Percentiles rank a stretch among this genome's conserved stretches.
Evolutionary conservation across 2,113 vertebrate species (phyloP).

Genomic region (Melanostigma gelatinosum): DNA sequence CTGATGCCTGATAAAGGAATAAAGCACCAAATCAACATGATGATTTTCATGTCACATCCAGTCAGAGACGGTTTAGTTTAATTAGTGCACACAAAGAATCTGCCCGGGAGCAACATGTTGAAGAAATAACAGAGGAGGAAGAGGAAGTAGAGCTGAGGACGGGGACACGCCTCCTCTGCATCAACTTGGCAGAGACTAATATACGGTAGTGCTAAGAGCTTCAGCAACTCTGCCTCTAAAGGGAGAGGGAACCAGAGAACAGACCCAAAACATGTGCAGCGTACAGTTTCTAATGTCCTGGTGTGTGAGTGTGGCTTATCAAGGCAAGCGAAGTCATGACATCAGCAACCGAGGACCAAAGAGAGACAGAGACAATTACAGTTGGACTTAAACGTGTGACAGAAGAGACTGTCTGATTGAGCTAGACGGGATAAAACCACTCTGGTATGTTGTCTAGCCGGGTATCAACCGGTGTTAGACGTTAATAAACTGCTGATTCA

Average conservation of each 20-base stretch:
- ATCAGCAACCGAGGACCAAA: background rate
- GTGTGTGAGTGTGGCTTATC: background rate
- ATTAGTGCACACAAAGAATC: constrained; percentile 36
- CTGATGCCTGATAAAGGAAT: background rate
- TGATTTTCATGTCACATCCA: constrained; percentile 1
- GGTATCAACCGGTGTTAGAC: too few relatives aligned
- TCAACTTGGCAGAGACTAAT: constrained; percentile 19
- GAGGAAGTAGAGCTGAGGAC: background rate
- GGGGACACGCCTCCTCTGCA: background rate
- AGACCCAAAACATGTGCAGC: background rate
- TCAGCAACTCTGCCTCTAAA: constrained; percentile 15
- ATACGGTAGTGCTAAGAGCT: background rate
- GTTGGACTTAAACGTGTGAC: background rate
- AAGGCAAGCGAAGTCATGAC: background rate
- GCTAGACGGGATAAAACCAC: background rate
- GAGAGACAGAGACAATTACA: background rate
- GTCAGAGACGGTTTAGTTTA: constrained; percentile 26
- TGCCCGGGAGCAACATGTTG: background rate
- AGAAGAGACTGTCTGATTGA: background rate
- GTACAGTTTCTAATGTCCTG: background rate
- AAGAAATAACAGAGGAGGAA: constrained; percentile 8
- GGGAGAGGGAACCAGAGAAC: background rate
- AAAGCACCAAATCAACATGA: background rate
- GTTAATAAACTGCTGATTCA: too few relatives aligned
- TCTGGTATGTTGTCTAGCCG: too few relatives aligned